Evolutionary conservation across 2,797 vertebrate species (phyloP), one percentile per base, ranked within the genome.

Genomic region (Geotrypetes seraphini): DNA sequence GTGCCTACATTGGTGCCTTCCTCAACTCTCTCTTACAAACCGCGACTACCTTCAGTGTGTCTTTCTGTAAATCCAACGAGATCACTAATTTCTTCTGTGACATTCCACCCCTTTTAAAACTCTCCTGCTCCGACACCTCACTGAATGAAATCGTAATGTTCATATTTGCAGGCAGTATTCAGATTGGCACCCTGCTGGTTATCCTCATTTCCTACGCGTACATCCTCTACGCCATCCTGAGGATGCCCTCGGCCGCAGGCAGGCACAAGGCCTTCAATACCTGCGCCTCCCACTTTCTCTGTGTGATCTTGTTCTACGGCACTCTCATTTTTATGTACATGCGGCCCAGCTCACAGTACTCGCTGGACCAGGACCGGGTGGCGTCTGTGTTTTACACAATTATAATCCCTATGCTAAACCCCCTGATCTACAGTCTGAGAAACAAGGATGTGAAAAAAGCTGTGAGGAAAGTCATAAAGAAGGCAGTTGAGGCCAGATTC

Each of bases 321-420:
- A 35, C 40, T 4, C 40, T 43, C 16, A 16, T 43, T n/a, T 43
- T 43, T n/a, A 43, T 28, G 23, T 42, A 42, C 26, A 12, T 42
- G 11, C 16, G 42, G 24, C 31, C 39, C 24, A 12, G 23, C 15
- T 25, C 16, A n/a, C n/a, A n/a, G n/a, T n/a, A n/a, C n/a, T n/a
- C n/a, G 19, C 25, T 34, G 12, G 6, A 8, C 18, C 25, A 33
- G 7, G 21, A 42, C 24, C 33, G 42, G 16, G 27, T 30, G 22
- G 16, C 32, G 11, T 35, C 40, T 16, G 26, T 43, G 13, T 19
- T 43, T 10, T 35, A 35, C 12, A 43, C 32, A 24, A 16, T 43
- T 8, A 27, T 43, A 22, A 43, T 43, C 15, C 40, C 40, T 13
- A 43, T 35, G 32, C 9, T 43, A 16, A 43, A 43, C 25, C 40